These are phyloP conservation scores for Pandemis heparana DNA, from an alignment of 2,888 invertebrate species.

Conservation along the genomic window DNA sequence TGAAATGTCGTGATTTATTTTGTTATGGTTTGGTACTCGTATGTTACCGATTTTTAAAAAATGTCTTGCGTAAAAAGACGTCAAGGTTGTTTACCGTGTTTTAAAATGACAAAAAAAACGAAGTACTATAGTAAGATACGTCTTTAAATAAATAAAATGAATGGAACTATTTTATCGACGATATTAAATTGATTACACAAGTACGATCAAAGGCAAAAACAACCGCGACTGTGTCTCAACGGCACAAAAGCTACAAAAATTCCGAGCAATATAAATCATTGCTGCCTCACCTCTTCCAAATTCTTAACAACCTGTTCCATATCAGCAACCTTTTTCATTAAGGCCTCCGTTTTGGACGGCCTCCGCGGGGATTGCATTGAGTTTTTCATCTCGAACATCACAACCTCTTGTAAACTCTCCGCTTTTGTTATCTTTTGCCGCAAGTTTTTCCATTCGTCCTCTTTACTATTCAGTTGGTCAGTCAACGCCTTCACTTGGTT, in stretches of 20 bases:
- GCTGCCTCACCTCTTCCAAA: conserved; percentile 71
- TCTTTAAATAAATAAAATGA: too few relatives aligned
- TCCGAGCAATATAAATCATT: not conserved
- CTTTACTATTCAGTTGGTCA: conserved; percentile 80
- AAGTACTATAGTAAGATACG: too few relatives aligned
- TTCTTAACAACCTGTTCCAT: conserved; percentile 84
- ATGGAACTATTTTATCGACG: too few relatives aligned
- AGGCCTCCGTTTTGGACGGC: conserved; percentile 86
- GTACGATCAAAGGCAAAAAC: not conserved
- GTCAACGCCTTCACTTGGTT: conserved; percentile 82
- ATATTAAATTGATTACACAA: not conserved
- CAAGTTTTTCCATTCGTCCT: conserved; percentile 84
- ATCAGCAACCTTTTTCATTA: conserved; percentile 87
- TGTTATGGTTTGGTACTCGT: too few relatives aligned
- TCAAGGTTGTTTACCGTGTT: too few relatives aligned
- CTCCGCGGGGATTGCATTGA: conserved; percentile 81
- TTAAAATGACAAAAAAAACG: too few relatives aligned
- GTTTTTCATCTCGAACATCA: conserved; percentile 82
- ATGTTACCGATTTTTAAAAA: too few relatives aligned
- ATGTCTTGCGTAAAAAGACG: too few relatives aligned
- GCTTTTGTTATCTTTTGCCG: conserved; percentile 84
- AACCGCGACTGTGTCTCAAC: not conserved
- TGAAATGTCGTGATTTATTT: too few relatives aligned
- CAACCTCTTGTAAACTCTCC: conserved; percentile 83
- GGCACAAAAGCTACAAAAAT: not conserved